These are phyloP conservation scores for Drosophila trichaetosa DNA, from an alignment of 2,888 invertebrate genomes.

Conservation along the genomic window DNA sequence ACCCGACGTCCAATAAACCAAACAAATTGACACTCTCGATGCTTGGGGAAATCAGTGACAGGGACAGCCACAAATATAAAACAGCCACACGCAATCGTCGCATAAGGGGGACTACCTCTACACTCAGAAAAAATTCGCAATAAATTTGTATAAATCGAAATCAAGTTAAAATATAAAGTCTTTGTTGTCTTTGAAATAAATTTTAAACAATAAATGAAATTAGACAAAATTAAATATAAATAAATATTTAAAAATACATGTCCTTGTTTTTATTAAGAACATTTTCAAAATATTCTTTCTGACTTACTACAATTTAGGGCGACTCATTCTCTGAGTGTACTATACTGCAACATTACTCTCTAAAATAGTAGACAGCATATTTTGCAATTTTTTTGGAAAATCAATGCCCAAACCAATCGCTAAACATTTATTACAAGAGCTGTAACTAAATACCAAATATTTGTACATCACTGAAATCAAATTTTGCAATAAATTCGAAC, in stretches of 20 bases:
- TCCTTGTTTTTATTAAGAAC: not conserved
- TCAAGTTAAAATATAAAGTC: not conserved
- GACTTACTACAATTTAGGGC: not conserved
- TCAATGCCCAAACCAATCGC: slow-evolving; percentile 33
- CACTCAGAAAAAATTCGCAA: not conserved
- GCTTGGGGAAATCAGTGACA: slow-evolving; percentile 72
- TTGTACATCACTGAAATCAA: slow-evolving; percentile 36
- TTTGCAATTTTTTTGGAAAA: slow-evolving; percentile 15
- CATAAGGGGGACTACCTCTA: slow-evolving; percentile 3
- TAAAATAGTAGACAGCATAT: not conserved
- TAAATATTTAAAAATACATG: not conserved
- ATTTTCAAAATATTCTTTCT: not conserved
- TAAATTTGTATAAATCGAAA: not conserved
- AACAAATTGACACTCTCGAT: slow-evolving; percentile 74
- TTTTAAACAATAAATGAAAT: not conserved
- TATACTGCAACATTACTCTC: not conserved
- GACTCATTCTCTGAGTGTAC: not conserved
- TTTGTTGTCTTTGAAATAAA: not conserved
- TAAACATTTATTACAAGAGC: slow-evolving; percentile 44
- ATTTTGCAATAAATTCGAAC: slow-evolving; percentile 9
- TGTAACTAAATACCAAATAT: slow-evolving; percentile 16
- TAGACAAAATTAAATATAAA: not conserved
- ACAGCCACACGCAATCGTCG: slow-evolving; percentile 32
- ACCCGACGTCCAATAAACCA: slow-evolving; percentile 52
- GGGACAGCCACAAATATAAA: slow-evolving; percentile 54